Percentiles rank a stretch among this genome's conserved stretches.
phyloP scores from a whole-genome alignment of 2,797 vertebrate species.

The Podarcis lilfordi region DNA sequence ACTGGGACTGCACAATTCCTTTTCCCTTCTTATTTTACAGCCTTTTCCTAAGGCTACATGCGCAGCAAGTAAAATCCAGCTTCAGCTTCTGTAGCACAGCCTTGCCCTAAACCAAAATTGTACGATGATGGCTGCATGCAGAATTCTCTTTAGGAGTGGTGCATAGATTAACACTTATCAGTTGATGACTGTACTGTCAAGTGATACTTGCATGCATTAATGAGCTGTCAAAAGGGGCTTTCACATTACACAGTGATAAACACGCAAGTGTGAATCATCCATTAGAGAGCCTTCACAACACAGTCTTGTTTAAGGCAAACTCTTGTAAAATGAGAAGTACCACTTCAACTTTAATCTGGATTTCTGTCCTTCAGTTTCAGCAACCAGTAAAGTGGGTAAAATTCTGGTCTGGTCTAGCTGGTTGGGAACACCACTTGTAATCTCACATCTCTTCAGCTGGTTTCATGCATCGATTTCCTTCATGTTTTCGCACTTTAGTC shows the following conservation, averaged over 20 bases:
- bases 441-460: neutral
- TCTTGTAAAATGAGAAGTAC: neutral
- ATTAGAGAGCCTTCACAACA: neutral
- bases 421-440: neutral
- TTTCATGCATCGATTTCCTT: neutral
- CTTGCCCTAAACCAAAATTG: neutral
- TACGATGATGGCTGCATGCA: neutral
- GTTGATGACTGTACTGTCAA: neutral
- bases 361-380: neutral
- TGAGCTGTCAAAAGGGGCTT: neutral
- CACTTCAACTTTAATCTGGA: neutral
- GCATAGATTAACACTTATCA: neutral
- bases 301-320: neutral
- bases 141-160: neutral
- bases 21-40: neutral
- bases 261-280: neutral
- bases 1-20: neutral
- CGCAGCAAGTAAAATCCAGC: neutral
- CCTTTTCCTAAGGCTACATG: neutral
- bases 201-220: no score
- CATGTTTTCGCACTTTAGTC: neutral
- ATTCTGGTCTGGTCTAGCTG: neutral
- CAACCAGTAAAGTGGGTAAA: neutral
- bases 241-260: neutral
- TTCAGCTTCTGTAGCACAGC: neutral